phyloP scores from a whole-genome alignment of 2,797 vertebrate species.

The Sebastes umbrosus region DNA sequence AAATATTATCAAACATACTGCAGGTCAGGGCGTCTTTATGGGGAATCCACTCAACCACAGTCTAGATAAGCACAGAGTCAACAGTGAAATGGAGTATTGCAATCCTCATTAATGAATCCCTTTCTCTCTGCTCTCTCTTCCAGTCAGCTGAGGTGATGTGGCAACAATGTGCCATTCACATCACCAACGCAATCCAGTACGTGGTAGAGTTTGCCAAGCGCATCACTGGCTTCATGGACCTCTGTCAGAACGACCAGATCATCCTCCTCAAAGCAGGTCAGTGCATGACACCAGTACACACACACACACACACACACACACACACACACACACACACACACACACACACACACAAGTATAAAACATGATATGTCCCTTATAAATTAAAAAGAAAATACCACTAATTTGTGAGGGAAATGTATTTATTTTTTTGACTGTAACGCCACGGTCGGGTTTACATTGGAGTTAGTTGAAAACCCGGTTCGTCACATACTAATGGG shows the following conservation, averaged over 20 bases:
- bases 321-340: background rate
- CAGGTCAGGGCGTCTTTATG: background rate
- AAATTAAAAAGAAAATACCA: no score
- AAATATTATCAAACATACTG: background rate
- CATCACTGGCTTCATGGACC: slow-evolving; percentile 93
- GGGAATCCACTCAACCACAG: background rate
- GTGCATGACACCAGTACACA: slow-evolving; percentile 31
- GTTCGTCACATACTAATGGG: no score
- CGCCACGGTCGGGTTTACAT: no score
- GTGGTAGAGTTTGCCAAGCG: slow-evolving; percentile 95
- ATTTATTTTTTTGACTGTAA: no score
- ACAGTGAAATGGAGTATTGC: background rate
- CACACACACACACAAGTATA: background rate
- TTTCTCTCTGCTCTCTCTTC: slow-evolving; percentile 14
- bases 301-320: background rate
- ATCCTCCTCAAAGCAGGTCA: slow-evolving; percentile 95
- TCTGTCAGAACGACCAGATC: slow-evolving; percentile 95
- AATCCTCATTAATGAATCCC: background rate
- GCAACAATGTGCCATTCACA: slow-evolving; percentile 90
- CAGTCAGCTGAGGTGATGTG: slow-evolving; percentile 92
- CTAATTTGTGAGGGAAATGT: no score
- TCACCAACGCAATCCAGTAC: slow-evolving; percentile 94
- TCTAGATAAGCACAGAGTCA: background rate
- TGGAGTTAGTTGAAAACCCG: no score
- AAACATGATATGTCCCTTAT: no score